Conservation (phyloP, 37 sponge, comb jelly and placozoan species). For the Aplysina aerophoba region DNA sequence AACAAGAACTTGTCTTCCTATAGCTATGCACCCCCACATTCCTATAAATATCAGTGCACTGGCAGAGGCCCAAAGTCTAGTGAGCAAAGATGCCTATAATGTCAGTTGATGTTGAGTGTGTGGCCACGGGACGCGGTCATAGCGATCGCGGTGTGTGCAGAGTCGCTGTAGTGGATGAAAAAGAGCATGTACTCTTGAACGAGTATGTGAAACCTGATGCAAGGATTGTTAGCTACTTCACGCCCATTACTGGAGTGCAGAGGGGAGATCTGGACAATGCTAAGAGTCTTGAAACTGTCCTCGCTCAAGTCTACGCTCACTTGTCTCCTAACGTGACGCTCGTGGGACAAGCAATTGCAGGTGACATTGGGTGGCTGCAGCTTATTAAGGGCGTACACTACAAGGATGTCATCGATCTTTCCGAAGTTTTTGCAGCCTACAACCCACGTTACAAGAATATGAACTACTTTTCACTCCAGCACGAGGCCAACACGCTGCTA, state of each 20-base stretch:
- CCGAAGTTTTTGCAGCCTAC: constrained; percentile 51
- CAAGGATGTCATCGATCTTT: constrained; percentile 30
- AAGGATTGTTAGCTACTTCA: constrained; percentile 50
- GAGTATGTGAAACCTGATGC: constrained; percentile 31
- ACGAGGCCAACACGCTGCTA: constrained; percentile 56
- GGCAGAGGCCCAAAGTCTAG: too few relatives aligned
- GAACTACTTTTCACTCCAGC: constrained; percentile 31
- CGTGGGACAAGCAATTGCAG: constrained; percentile 45
- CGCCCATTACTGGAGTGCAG: constrained; percentile 48
- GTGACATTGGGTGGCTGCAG: constrained; percentile 50
- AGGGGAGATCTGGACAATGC: constrained; percentile 40
- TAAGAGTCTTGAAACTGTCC: constrained; percentile 23
- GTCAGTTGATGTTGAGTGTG: constrained; percentile 50
- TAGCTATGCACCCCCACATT: too few relatives aligned
- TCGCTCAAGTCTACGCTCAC: constrained; percentile 39
- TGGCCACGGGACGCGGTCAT: constrained; percentile 56
- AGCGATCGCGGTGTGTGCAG: constrained; percentile 25
- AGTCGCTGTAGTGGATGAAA: constrained; percentile 45
- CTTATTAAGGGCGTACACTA: constrained; percentile 41
- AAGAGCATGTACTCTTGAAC: constrained; percentile 33
- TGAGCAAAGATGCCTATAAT: too few relatives aligned
- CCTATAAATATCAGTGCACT: too few relatives aligned
- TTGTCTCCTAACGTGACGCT: constrained; percentile 49
- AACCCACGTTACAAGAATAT: constrained; percentile 48
- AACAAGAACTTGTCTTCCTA: too few relatives aligned